phyloP scores from a whole-genome alignment of 2,113 vertebrate species.

The mouse (Mus musculus) region DNA sequence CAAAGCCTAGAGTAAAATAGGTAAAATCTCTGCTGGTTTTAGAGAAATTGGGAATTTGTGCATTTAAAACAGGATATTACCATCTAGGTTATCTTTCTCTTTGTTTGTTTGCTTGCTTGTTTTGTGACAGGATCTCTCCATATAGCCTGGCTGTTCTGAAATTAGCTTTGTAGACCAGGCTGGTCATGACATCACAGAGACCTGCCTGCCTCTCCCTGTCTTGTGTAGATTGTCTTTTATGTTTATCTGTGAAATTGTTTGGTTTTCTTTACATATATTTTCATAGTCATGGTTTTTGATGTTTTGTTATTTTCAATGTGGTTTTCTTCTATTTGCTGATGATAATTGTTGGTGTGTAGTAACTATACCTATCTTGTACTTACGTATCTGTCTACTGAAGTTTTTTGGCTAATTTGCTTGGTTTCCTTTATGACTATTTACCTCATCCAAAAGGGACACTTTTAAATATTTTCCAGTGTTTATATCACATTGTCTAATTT shows the following conservation, averaged over 20 bases:
- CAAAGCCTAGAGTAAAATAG: neutral
- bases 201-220: neutral
- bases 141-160: neutral
- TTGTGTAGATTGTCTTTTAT: slow-evolving; percentile 12
- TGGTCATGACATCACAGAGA: neutral
- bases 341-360: neutral
- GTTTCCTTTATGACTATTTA: slow-evolving; percentile 77
- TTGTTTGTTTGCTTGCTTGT: neutral
- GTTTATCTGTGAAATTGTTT: neutral
- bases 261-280: slow-evolving; percentile 2
- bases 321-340: slow-evolving; percentile 39
- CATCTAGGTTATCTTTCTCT: neutral
- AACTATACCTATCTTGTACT: slow-evolving; percentile 44
- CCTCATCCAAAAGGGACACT: slow-evolving; percentile 71
- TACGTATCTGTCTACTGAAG: neutral
- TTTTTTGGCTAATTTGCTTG: slow-evolving; percentile 67
- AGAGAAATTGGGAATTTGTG: neutral
- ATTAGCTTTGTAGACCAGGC: neutral
- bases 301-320: slow-evolving; percentile 39
- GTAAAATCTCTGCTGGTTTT: neutral
- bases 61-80: slow-evolving; percentile 38
- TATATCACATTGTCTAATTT: slow-evolving; percentile 39
- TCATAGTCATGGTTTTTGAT: neutral
- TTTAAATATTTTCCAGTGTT: slow-evolving; percentile 38
- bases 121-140: neutral